Base-by-base conservation (phyloP, 2,797 vertebrate species). In the Artibeus lituratus region DNA sequence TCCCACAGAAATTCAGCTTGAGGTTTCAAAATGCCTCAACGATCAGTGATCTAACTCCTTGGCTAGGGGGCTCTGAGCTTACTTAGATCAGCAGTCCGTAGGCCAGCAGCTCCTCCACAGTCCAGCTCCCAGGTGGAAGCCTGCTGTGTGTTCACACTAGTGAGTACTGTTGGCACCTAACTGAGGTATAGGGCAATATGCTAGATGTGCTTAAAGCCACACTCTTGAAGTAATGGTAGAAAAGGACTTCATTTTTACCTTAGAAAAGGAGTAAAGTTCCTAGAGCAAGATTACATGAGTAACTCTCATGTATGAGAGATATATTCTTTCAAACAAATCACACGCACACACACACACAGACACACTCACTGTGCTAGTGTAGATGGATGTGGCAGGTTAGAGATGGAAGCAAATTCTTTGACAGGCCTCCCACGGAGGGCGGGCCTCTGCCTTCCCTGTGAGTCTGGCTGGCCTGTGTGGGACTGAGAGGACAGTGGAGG, bases 181-280 rank as follows among this genome's bases (percentile, higher is more conserved):
- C 55, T 21, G 65, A 83, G 12, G n/a, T 39, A 16, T 22, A 11
- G 21, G 1, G 6, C 12, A 2, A 1, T 44, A 37, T 2, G 22
- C 32, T 42, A n/a, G 59, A n/a, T 1, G 0, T 55, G 49, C 69
- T 65, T 47, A 65, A 15, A 49, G 51, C 10, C 29, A 37, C 10
- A 11, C 12, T 72, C 88, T 22, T 18, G n/a, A 91, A 12, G 3
- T 7, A 44, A 81, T 16, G 22, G 16, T 39, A 53, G 21, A 51
- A 62, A 91, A 90, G 22, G 35, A 65, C 32, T 84, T 95, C 16
- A 59, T 55, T 62, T 97, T 49, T 37, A 44, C 16, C 37, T 35
- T 73, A 65, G n/a, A 80, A 92, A 55, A 37, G 47, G 70, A 82
- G 1, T 18, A 29, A 35, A 32, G 8, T 49, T 77, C 53, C 26